A percentile compares a stretch with the other conserved stretches of the same genome.
Conservation (phyloP, 2,113 vertebrate genomes). For the Stegostoma tigrinum region DNA sequence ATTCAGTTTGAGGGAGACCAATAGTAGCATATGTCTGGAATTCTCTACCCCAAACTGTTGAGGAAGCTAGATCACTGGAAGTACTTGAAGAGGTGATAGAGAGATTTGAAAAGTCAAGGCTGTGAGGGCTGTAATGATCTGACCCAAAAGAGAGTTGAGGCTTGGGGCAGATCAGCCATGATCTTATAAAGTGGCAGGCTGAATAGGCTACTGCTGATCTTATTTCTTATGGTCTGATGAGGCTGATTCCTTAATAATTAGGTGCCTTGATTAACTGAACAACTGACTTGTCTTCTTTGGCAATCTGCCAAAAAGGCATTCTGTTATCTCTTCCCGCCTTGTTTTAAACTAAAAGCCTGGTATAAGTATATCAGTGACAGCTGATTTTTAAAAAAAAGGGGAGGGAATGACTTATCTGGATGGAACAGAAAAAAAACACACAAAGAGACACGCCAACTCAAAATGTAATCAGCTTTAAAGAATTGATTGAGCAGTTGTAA, state of each 20-base stretch:
- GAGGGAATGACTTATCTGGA: not conserved
- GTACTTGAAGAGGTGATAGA: too few relatives aligned
- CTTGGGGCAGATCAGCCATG: too few relatives aligned
- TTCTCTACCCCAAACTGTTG: too few relatives aligned
- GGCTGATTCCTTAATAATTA: constrained; percentile 9
- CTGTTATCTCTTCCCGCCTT: not conserved
- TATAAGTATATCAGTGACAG: not conserved
- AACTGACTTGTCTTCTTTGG: not conserved
- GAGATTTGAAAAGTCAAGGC: too few relatives aligned
- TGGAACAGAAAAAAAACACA: not conserved
- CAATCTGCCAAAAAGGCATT: not conserved
- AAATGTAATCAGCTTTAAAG: not conserved
- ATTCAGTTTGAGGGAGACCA: too few relatives aligned
- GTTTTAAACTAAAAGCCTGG: not conserved
- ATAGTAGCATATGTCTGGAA: too few relatives aligned
- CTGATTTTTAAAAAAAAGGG: not conserved
- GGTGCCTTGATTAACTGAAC: not conserved
- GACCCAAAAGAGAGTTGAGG: too few relatives aligned
- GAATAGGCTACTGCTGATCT: too few relatives aligned
- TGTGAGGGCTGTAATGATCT: too few relatives aligned
- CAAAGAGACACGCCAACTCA: not conserved
- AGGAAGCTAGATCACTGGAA: too few relatives aligned
- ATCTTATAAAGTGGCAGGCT: too few relatives aligned
- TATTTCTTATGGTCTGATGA: not conserved
- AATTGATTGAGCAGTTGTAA: not conserved